Percentiles rank a stretch among this genome's conserved stretches.
Conservation (phyloP, 2,113 vertebrate species). For the Circaetus gallicus region DNA sequence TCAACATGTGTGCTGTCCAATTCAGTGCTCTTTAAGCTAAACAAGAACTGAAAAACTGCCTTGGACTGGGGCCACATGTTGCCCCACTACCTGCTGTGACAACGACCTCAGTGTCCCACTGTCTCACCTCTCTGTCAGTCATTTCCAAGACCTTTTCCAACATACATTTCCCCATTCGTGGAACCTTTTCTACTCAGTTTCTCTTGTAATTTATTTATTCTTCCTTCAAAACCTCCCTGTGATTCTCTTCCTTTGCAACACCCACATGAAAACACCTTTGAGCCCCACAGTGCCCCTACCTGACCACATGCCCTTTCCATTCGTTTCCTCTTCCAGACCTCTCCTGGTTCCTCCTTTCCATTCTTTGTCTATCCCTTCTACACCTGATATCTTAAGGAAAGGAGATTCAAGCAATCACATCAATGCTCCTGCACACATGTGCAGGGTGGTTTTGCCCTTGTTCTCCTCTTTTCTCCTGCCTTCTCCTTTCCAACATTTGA, state of each 20-base stretch:
- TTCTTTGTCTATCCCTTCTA: background rate
- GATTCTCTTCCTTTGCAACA: background rate
- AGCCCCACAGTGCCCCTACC: background rate
- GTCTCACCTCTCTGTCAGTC: background rate
- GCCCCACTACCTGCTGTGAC: background rate
- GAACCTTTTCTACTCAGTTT: background rate
- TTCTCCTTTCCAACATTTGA: background rate
- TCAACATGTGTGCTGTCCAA: rapidly evolving
- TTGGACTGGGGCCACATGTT: background rate
- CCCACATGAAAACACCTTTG: background rate
- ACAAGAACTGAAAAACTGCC: background rate
- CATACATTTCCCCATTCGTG: background rate
- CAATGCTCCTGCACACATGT: background rate
- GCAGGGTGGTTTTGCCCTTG: background rate
- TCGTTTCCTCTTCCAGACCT: background rate
- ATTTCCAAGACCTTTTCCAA: background rate
- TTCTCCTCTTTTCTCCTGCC: background rate
- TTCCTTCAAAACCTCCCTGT: background rate
- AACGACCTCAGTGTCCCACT: rapidly evolving
- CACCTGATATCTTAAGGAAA: background rate
- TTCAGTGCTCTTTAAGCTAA: background rate
- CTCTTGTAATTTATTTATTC: background rate
- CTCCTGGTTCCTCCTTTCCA: background rate
- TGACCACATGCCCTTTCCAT: background rate
- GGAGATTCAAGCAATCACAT: background rate